Base-by-base conservation (phyloP, 2,113 vertebrate genomes). In the Callipepla californica region DNA sequence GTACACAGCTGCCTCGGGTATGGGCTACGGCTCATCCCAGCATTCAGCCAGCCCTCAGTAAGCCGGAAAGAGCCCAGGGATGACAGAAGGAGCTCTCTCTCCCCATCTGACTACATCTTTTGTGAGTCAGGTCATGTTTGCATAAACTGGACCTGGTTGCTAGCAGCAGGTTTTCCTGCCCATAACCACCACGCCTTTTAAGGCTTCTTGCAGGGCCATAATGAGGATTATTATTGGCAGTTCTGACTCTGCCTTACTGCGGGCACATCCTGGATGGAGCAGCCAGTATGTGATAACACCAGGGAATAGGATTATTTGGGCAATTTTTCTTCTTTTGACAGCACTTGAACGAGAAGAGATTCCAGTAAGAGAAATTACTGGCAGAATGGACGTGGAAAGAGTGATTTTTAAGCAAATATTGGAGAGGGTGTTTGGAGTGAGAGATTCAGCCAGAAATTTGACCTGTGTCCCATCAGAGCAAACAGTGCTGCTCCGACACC, bases 101-200 rank as follows among this genome's bases (percentile, higher is more conserved):
- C 69, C 67, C 61, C 74, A 1, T 83, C 85, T 95, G 94, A 91
- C 92, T 94, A 72, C 0, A 0, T 76, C 69, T 96, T 94, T 96
- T 97, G 92, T 97, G 96, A 97, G 95, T 95, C 92, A 96, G 77
- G 72, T 75, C 84, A 58, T 94, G 93, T 94, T 96, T 95, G 90
- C 91, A 87, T 85, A 96, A 96, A 96, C 90, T 81, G 62, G 80
- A 82, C 92, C 79, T 80, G 76, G 79, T 93, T 96, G 95, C 93
- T 96, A 97, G 76, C 92, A 77, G 55, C 72, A 93, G 85, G 89
- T 93, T 96, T 97, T 95, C 82, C 89, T 92, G 87, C 73, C 82
- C 55, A 6, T 79, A 93, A 89, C 93, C 86, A 81, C 79, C 2
- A 2, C 34, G 53, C 45, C 40, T 85, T 85, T 81, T 85, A 89